Conservation (phyloP, 2,888 invertebrate genomes). For the Onthophagus sagittarius region DNA sequence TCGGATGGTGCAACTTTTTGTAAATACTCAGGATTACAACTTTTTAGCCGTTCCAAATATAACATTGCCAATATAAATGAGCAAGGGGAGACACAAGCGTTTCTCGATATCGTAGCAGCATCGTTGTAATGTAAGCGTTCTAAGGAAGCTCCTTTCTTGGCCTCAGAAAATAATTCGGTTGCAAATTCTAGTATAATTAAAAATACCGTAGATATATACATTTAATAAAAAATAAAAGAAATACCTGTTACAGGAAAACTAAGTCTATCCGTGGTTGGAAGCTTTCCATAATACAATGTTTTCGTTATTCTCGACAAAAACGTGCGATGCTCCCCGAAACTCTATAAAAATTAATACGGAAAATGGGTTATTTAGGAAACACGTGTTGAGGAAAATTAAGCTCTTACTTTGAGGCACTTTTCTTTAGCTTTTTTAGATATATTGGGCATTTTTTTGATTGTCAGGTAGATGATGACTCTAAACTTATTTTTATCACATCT, state of each 20-base stretch:
- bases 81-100: conserved; percentile 86
- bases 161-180: conserved; percentile 77
- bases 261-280: conserved; percentile 67
- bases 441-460: conserved; percentile 36
- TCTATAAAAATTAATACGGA: conserved; percentile 47
- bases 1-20: conserved; percentile 82
- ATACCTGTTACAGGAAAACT: conserved; percentile 81
- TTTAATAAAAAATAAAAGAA: too few species aligned
- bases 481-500: neutral
- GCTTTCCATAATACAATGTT: conserved; percentile 82
- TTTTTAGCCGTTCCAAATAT: conserved; percentile 86
- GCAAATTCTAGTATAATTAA: conserved; percentile 63
- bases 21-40: conserved; percentile 78
- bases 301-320: conserved; percentile 81
- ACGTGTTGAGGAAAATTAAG: neutral
- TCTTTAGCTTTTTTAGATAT: conserved; percentile 37
- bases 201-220: conserved; percentile 32
- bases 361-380: neutral
- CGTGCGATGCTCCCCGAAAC: conserved; percentile 67
- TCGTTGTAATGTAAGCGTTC: conserved; percentile 73
- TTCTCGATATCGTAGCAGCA: conserved; percentile 71
- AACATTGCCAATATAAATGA: conserved; percentile 89
- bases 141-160: conserved; percentile 70
- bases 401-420: conserved; percentile 35
- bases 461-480: neutral